phyloP scores from a whole-genome alignment of 2,888 invertebrate genomes.

The Diarsia mendica region DNA sequence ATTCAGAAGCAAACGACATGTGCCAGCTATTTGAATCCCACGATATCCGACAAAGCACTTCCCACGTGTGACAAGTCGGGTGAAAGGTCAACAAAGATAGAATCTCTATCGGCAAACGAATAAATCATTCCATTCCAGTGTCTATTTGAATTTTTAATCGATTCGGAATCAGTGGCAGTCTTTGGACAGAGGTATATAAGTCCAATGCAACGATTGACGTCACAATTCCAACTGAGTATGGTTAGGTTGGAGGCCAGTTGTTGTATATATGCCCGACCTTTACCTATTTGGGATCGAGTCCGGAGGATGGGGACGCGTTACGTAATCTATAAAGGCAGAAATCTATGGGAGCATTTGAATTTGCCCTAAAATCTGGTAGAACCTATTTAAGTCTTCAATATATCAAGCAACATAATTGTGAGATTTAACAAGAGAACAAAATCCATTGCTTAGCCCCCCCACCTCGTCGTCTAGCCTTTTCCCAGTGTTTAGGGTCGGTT shows the following conservation, averaged over 20 bases:
- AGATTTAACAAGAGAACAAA: background rate
- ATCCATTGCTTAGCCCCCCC: background rate
- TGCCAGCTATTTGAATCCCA: background rate
- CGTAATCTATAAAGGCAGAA: conserved; percentile 25
- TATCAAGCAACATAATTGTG: background rate
- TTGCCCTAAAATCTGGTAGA: background rate
- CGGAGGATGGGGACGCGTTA: conserved; percentile 18
- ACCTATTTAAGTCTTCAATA: background rate
- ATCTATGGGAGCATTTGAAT: background rate
- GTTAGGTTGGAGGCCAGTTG: conserved; percentile 10
- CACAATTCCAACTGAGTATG: conserved; percentile 20
- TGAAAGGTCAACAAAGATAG: conserved; percentile 25
- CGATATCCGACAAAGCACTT: conserved; percentile 5
- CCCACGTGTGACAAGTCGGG: background rate
- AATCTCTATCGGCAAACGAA: conserved; percentile 9
- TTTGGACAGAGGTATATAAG: conserved; percentile 31
- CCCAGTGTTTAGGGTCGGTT: background rate
- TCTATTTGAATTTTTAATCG: conserved; percentile 30
- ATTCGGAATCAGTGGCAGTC: conserved; percentile 12
- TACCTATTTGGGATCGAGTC: conserved; percentile 14
- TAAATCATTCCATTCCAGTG: conserved; percentile 6
- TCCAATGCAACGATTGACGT: conserved; percentile 54
- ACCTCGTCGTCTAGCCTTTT: background rate
- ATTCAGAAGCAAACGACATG: background rate
- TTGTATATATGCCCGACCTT: conserved; percentile 14